Evolutionary conservation across 2,797 vertebrate species (phyloP).

Genomic region (Oryzias sinensis): DNA sequence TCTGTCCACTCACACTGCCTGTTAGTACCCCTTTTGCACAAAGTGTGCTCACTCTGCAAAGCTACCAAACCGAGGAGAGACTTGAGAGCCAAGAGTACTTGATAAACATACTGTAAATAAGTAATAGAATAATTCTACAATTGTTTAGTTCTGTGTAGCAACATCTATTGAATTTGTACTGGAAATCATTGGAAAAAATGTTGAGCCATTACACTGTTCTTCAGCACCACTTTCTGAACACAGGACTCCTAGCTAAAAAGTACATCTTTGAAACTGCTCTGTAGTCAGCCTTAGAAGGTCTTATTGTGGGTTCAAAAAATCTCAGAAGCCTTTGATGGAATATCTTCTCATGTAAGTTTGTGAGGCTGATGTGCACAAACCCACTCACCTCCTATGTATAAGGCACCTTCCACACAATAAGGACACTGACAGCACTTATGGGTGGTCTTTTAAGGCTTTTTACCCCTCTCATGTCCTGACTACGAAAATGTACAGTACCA

Average conservation of each 20-base stretch:
- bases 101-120: no score
- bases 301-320: no score
- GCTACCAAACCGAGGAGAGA: constrained; percentile 45
- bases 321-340: no score
- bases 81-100: background rate
- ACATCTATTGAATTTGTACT: no score
- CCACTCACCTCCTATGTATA: constrained; percentile 26
- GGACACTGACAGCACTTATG: constrained; percentile 22
- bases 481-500: constrained; percentile 63
- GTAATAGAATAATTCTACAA: no score
- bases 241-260: no score
- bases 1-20: constrained; percentile 72
- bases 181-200: no score
- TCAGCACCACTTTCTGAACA: no score
- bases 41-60: constrained; percentile 53
- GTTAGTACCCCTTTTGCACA: constrained; percentile 65
- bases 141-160: no score
- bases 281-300: no score
- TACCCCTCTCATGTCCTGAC: constrained; percentile 55
- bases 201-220: no score
- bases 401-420: constrained; percentile 26
- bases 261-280: no score
- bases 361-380: constrained; percentile 11
- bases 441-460: constrained; percentile 66
- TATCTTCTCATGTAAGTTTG: background rate